Conservation (phyloP, 2,113 vertebrate genomes). For the Cyphomyrus plagiostoma region DNA sequence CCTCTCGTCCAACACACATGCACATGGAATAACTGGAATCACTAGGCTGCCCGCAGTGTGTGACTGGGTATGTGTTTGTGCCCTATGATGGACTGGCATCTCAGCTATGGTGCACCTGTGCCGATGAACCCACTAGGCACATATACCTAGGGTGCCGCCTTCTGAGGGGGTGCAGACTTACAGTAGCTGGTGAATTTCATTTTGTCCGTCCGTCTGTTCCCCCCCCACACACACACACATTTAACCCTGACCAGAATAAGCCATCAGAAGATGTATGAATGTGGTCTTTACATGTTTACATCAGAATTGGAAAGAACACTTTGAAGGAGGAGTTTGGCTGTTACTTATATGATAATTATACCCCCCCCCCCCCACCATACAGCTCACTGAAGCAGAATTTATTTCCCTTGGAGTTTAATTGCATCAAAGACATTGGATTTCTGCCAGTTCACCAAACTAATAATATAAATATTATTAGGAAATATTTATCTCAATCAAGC, state of each 20-base stretch:
- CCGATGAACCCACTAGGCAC: not conserved
- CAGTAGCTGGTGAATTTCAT: no score
- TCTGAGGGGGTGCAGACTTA: not conserved
- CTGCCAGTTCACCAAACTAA: no score
- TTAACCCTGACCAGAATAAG: no score
- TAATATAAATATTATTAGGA: no score
- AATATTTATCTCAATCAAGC: not conserved
- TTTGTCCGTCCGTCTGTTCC: no score
- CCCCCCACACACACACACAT: no score
- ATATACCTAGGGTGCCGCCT: not conserved
- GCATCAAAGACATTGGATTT: no score
- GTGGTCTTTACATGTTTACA: not conserved
- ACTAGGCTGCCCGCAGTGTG: not conserved
- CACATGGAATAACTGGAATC: not conserved
- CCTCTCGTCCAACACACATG: not conserved
- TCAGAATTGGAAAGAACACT: not conserved
- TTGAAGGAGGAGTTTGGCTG: not conserved
- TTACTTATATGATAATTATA: not conserved
- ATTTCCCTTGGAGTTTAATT: no score
- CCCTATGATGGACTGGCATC: not conserved
- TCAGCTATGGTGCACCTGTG: not conserved
- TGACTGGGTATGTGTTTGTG: not conserved
- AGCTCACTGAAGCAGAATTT: no score
- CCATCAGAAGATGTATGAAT: not conserved
- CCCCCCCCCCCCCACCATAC: no score